Conservation (phyloP, 2,113 vertebrate species). For the Nerophis ophidion region DNA sequence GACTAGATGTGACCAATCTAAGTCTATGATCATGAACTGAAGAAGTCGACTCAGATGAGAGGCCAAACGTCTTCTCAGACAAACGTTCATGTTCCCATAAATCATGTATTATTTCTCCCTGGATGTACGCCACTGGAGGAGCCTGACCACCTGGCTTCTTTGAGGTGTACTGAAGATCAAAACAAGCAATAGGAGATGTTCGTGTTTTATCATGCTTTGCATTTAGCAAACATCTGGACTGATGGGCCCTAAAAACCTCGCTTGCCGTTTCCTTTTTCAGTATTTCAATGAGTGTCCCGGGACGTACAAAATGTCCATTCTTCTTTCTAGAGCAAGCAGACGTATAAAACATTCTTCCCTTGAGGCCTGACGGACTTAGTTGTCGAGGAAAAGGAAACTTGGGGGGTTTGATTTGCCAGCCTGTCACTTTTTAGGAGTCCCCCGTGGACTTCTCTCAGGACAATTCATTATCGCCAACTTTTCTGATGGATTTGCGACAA, state of each 20-base stretch:
- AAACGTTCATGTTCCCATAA: too few species aligned
- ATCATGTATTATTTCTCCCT: too few species aligned
- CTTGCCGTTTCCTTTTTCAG: background rate
- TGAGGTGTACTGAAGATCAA: too few species aligned
- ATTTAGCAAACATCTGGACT: too few species aligned
- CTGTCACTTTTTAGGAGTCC: background rate
- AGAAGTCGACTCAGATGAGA: too few species aligned
- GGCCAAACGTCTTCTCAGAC: too few species aligned
- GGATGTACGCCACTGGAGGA: too few species aligned
- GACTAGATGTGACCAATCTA: too few species aligned
- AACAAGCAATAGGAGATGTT: too few species aligned
- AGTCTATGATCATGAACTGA: too few species aligned
- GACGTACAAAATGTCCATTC: background rate
- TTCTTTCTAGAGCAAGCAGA: background rate
- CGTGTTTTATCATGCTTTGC: too few species aligned
- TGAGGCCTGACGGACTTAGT: slow-evolving; percentile 4
- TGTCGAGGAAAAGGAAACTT: slow-evolving; percentile 4
- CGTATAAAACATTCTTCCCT: background rate
- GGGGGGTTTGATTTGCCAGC: slow-evolving; percentile 1
- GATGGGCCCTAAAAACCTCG: background rate
- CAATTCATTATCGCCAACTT: background rate
- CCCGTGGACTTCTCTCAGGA: background rate
- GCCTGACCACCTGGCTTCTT: too few species aligned
- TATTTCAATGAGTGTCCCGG: background rate
- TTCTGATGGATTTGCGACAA: background rate